Evolutionary conservation across 2,113 vertebrate species (phyloP), one percentile per base, ranked within the genome.

Genomic region (Ochotona princeps): DNA sequence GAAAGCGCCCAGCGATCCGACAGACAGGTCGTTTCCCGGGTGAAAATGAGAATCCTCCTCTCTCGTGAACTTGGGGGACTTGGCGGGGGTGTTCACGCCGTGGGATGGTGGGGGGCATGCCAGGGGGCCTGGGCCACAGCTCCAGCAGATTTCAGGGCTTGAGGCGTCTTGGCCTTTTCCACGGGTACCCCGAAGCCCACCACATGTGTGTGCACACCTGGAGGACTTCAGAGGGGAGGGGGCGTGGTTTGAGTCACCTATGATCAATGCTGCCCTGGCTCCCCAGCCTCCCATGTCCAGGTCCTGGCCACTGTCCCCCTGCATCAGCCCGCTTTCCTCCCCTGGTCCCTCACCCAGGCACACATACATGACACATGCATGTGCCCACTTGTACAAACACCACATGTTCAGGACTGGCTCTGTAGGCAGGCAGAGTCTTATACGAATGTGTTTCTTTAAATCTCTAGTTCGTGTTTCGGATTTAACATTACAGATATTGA

Each of bases 1-100:
- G 92, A 87, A 54, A 32, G 86, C 81, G 94, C 80, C 65, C 21
- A 7, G 92, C 74, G 80, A 32, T 89, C 73, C 54, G 4, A 81
- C 73, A 96, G 96, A 97, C 96, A 96, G 96, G 91, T 93, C 93
- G 94, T 96, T 95, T 97, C 87, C 65, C 0, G 84, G 92, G 96
- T 97, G 96, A 97, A 95, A 97, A 97, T 97, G 96, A 97, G 94
- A 97, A 70, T 96, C 73, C 73, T 92, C 88, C 89, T 49, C 32
- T 88, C 95, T 69, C 76, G 93, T 85, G 96, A 96, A 94, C 83
- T 65, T 65, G 35, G 85, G 94, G 90, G 83, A 28, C 21, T 30
- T 47, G 2, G 26, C 2, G 63, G 63, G 70, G 76, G 47, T 17
- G 38, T 63, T 88, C 70, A 76, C 51, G 54, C 87, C 1, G 0